These are phyloP conservation scores for Diabrotica virgifera DNA, from an alignment of 1,140 invertebrate species.

Conservation along the genomic window DNA sequence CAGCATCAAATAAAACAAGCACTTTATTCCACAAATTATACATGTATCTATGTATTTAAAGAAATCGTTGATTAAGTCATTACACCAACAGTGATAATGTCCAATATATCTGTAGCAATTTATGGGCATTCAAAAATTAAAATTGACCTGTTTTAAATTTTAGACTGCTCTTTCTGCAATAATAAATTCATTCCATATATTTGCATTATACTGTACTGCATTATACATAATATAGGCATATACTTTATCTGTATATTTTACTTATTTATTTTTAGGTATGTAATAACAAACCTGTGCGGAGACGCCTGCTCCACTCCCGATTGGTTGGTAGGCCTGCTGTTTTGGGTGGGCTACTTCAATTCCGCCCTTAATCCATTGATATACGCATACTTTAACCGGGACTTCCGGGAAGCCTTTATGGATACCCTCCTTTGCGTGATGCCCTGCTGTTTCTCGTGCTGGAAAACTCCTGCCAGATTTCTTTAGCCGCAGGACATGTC, in stretches of 20 bases:
- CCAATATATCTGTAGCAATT: too few species aligned
- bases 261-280: constrained; percentile 63
- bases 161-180: too few species aligned
- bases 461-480: constrained; percentile 46
- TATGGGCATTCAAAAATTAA: too few species aligned
- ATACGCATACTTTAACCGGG: constrained; percentile 97
- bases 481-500: constrained; percentile 44
- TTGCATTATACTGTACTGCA: too few species aligned
- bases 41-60: too few species aligned
- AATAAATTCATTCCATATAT: too few species aligned
- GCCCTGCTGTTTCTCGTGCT: constrained; percentile 62
- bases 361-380: constrained; percentile 96
- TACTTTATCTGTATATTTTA: background rate
- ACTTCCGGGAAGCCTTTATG: constrained; percentile 95
- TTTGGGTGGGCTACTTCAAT: constrained; percentile 90
- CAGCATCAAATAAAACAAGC: too few species aligned
- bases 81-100: too few species aligned
- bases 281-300: constrained; percentile 81
- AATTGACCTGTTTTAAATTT: too few species aligned
- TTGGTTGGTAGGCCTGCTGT: constrained; percentile 74
- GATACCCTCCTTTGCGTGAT: constrained; percentile 84
- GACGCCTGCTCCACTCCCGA: constrained; percentile 75
- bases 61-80: too few species aligned
- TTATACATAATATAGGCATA: too few species aligned
- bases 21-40: too few species aligned